phyloP scores from a whole-genome alignment of 2,888 invertebrate species.

The Poecilus cupreus region DNA sequence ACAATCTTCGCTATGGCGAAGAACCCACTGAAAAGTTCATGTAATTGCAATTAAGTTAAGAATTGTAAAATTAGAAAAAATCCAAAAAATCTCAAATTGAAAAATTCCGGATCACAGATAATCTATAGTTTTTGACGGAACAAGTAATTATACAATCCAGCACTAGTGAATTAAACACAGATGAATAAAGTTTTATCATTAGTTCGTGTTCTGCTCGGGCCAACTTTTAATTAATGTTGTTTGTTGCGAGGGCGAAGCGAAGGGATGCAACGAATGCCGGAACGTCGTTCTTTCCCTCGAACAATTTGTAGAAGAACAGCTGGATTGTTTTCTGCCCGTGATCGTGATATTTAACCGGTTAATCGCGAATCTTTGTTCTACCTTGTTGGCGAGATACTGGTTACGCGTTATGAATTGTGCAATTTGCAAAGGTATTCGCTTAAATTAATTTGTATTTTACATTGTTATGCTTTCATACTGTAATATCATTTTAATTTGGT shows the following conservation, averaged over 20 bases:
- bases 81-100: conserved; percentile 37
- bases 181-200: conserved; percentile 59
- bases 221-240: conserved; percentile 53
- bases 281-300: background rate
- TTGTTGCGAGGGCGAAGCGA: conserved; percentile 27
- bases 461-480: background rate
- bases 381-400: background rate
- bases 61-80: conserved; percentile 7
- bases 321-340: conserved; percentile 13
- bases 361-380: conserved; percentile 6
- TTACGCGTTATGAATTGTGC: background rate
- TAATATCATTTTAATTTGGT: no score
- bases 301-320: conserved; percentile 27
- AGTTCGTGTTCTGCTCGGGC: conserved; percentile 28
- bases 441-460: background rate
- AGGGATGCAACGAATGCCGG: background rate
- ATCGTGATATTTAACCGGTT: conserved; percentile 32
- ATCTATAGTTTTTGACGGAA: conserved; percentile 50
- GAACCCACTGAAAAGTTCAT: background rate
- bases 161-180: conserved; percentile 47
- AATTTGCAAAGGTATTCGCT: background rate
- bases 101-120: conserved; percentile 39
- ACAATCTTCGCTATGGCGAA: background rate
- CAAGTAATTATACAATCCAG: conserved; percentile 47
- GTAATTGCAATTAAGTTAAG: conserved; percentile 29